Evolutionary conservation across 2,113 vertebrate genomes (phyloP), one percentile per base, ranked within the genome.

Genomic region (Gorilla gorilla): DNA sequence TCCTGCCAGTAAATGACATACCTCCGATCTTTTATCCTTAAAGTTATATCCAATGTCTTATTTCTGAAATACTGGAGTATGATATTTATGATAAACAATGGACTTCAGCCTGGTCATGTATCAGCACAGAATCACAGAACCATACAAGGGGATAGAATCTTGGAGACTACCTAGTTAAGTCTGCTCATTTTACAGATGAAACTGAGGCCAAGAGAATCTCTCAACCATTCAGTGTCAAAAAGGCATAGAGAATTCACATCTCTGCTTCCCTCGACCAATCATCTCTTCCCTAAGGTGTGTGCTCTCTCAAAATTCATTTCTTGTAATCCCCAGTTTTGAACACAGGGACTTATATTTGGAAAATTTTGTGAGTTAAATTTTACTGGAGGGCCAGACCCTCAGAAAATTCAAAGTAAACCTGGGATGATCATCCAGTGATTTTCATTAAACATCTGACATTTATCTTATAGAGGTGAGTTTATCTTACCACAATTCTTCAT

Each of bases 391-490:
- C 78, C 72, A 95, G 96, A 96, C 94, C 78, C 94, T 96, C 84
- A 83, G 92, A 57, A 93, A 96, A 92, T 95, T 97, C 95, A 96
- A 87, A 89, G 88, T 96, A 95, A 95, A 96, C 96, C 72, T 59
- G 43, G 50, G 40, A 97, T 93, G 75, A 57, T 94, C 94, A 94
- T 93, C 75, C 57, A 10, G 78, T 73, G 97, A 92, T 97, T 98
- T 98, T 97, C 97, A 98, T 97, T 98, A 98, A 98, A 97, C 80
- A 95, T 68, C 94, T 98, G 98, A 98, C 98, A 98, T 98, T 98
- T 98, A 95, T 96, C 98, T 98, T 97, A 97, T 90, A 96, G 97
- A 97, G 97, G 98, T 95, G 94, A 98, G 97, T 97, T 97, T 97
- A 94, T 97, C 73, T 97, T 96, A 96, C 96, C 97, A 91, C 97